Percentiles rank a stretch among this genome's conserved stretches.
Evolutionary conservation across 2,797 vertebrate genomes (phyloP).

Genomic region (Coregonus suidteri): DNA sequence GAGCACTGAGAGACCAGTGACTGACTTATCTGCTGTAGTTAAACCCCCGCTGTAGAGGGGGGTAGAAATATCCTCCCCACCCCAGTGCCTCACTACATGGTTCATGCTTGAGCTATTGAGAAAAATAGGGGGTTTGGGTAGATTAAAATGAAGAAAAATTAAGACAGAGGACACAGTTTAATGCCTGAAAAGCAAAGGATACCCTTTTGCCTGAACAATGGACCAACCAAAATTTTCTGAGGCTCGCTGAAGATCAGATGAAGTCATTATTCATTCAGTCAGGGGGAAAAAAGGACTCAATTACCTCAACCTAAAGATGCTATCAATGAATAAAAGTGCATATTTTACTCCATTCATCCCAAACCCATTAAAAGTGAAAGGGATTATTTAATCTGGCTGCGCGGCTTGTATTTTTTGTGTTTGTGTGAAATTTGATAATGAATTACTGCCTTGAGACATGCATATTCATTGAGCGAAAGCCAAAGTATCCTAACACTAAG

Average conservation of each 20-base stretch:
- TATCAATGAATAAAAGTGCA: conserved; percentile 97
- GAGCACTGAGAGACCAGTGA: conserved; percentile 73
- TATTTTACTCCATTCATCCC: conserved; percentile 95
- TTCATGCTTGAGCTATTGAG: conserved; percentile 97
- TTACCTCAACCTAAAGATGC: conserved; percentile 98
- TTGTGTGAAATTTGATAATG: conserved; percentile 91
- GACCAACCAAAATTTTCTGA: conserved; percentile 80
- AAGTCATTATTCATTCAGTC: conserved; percentile 99
- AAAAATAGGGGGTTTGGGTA: conserved; percentile 87
- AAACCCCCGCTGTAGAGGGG: conserved; percentile 70
- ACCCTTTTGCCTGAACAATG: conserved; percentile 84
- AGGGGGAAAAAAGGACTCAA: conserved; percentile 90
- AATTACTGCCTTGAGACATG: conserved; percentile 82
- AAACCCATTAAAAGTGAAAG: conserved; percentile 92
- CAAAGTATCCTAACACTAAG: conserved; percentile 48
- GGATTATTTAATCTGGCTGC: conserved; percentile 90
- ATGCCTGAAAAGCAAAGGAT: conserved; percentile 87
- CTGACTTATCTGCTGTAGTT: conserved; percentile 89
- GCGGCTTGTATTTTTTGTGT: conserved; percentile 66
- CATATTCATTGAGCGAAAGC: conserved; percentile 78
- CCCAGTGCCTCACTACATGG: conserved; percentile 82
- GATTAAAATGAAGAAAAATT: conserved; percentile 99
- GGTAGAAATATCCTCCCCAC: conserved; percentile 68
- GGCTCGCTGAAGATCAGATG: conserved; percentile 92
- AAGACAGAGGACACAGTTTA: conserved; percentile 87